Conservation (phyloP, 2,888 invertebrate species). For the Alentia gelatinosa region DNA sequence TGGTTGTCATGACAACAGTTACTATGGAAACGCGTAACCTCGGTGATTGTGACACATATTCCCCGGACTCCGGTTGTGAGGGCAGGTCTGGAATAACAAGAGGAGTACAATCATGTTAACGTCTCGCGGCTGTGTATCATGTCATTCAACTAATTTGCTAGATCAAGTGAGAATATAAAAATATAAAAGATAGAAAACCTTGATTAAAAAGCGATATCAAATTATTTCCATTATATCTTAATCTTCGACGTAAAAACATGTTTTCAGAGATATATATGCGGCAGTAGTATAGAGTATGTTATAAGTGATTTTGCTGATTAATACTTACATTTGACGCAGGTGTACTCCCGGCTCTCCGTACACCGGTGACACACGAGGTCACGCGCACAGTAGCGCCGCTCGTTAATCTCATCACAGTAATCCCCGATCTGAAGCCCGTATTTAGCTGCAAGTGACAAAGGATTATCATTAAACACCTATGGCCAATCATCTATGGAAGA, state of each 20-base stretch:
- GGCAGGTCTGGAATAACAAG: conserved; percentile 21
- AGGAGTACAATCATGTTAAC: too few species aligned
- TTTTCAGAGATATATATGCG: too few species aligned
- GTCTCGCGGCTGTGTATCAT: too few species aligned
- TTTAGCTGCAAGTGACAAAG: conserved; percentile 15
- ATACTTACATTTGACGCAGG: conserved; percentile 54
- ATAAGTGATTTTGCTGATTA: too few species aligned
- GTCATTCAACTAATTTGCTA: background rate
- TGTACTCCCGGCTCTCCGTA: background rate
- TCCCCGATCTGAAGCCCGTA: conserved; percentile 32
- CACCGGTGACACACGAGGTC: conserved; percentile 47
- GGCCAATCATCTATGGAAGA: too few species aligned
- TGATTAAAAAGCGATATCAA: too few species aligned
- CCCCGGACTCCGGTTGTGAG: conserved; percentile 23
- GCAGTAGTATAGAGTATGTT: too few species aligned
- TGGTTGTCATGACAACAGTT: background rate
- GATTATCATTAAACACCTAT: too few species aligned
- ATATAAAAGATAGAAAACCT: too few species aligned
- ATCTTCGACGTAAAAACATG: too few species aligned
- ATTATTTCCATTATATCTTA: too few species aligned
- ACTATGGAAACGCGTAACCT: background rate
- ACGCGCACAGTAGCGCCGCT: conserved; percentile 24
- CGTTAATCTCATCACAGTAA: conserved; percentile 41
- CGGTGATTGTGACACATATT: conserved; percentile 7
- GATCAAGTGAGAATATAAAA: too few species aligned